phyloP scores from a whole-genome alignment of 2,888 invertebrate species.

The Cacoxenus indagator region DNA sequence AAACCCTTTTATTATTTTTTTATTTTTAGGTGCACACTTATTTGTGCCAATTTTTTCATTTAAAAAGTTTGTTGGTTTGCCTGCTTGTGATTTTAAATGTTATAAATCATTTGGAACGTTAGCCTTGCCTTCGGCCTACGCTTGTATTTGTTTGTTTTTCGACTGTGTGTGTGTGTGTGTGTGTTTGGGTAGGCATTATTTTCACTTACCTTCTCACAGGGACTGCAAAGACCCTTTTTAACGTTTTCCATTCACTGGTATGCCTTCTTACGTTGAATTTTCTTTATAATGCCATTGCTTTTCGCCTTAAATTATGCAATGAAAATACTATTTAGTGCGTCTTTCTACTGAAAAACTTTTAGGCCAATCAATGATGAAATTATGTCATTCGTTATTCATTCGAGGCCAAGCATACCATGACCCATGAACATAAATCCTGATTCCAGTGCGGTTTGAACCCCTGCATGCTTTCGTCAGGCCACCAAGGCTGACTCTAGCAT shows the following conservation, averaged over 20 bases:
- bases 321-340: too few species aligned
- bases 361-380: too few species aligned
- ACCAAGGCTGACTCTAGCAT: too few species aligned
- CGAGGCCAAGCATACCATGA: too few species aligned
- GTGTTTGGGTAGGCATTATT: not conserved
- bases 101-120: conserved; percentile 65
- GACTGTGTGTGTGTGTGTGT: not conserved
- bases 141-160: not conserved
- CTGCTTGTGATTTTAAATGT: conserved; percentile 50
- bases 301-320: not conserved
- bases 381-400: too few species aligned
- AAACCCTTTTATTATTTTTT: not conserved
- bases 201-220: too few species aligned
- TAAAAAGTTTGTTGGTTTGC: conserved; percentile 10
- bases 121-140: conserved; percentile 37
- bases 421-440: too few species aligned
- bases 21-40: not conserved
- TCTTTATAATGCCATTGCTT: not conserved
- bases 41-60: not conserved
- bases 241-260: too few species aligned
- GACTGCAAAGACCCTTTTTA: not conserved
- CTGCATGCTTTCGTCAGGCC: too few species aligned
- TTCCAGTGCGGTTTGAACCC: too few species aligned
- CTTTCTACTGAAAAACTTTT: too few species aligned
- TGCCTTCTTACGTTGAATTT: not conserved